Conservation (phyloP, 2,113 vertebrate species). For the Orthonyx spaldingii region DNA sequence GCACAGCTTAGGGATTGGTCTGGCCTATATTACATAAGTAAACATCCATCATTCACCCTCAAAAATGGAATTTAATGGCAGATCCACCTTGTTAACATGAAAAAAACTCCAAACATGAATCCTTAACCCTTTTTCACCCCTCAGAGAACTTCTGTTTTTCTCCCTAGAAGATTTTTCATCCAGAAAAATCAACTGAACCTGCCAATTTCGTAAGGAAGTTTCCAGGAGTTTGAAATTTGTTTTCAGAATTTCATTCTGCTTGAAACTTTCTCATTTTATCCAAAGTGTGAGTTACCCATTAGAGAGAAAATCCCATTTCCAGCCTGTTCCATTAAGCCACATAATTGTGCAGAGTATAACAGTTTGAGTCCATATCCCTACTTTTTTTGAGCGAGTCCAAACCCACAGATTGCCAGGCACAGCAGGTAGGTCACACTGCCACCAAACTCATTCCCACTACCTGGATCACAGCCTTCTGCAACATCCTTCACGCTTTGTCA, state of each 20-base stretch:
- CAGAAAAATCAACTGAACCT: not conserved
- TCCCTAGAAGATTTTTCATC: not conserved
- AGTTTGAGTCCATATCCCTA: not conserved
- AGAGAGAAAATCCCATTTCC: not conserved
- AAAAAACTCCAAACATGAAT: not conserved
- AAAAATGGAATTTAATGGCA: not conserved
- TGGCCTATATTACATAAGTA: not conserved
- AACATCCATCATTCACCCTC: not conserved
- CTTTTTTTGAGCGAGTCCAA: not conserved
- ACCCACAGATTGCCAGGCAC: not conserved
- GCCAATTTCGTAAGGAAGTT: not conserved
- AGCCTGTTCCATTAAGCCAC: not conserved
- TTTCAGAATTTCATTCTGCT: not conserved
- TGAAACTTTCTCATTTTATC: not conserved
- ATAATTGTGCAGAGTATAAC: not conserved
- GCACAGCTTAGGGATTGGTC: not conserved
- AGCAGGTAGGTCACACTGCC: not conserved
- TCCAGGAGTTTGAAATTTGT: not conserved
- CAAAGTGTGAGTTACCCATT: not conserved
- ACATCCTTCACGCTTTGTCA: not conserved
- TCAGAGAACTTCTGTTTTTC: not conserved
- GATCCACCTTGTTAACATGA: not conserved
- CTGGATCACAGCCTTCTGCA: not conserved
- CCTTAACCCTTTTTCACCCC: accelerated
- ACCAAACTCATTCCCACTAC: not conserved